Evolutionary conservation across 2,888 invertebrate species (phyloP), one percentile per base, ranked within the genome.

Genomic region (Mystacides longicornis): DNA sequence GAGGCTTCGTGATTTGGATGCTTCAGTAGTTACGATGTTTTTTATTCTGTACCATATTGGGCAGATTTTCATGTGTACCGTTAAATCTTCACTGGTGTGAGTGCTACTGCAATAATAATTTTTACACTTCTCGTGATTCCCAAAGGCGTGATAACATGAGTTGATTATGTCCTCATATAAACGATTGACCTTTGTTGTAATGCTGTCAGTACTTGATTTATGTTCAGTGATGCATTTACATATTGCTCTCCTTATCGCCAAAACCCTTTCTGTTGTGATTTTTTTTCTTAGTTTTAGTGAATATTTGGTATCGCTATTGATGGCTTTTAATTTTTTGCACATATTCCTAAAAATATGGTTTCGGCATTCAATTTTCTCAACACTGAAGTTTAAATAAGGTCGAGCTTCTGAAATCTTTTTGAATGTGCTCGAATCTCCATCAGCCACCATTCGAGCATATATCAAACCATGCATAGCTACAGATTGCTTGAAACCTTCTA

Each of bases 281-380:
- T 27, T 27, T 27, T 27, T 11, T 27, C 11, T 5, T 7, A 27
- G 5, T 27, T 27, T 7, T 27, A 7, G 27, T 5, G 27, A 7
- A 27, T 11, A 5, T 27, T 27, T 27, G 11, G 27, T 27, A 7
- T 27, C 27, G 7, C 7, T 27, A 27, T 5, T 11, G 5, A 27
- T 27, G 11, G 27, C 5, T 7, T 27, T 27, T 27, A 27, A 27
- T 43, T 43, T 43, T 43, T 7, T 7, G 18, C 43, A 11, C 14
- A 61, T 50, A 58, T 64, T 63, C 21, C 62, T 57, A 5, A 64
- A 50, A 16, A 67, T 47, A 57, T 69, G 67, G 53, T 66, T 67
- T 4, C 45, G 55, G 55, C 68, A 69, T 57, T 68, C 67, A 2
- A 67, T 57, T 64, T 67, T 69, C 49, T 64, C 45, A 0, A n/a